These are phyloP conservation scores for Psococerastis gibbosa DNA, from an alignment of 2,888 invertebrate species.

Conservation along the genomic window DNA sequence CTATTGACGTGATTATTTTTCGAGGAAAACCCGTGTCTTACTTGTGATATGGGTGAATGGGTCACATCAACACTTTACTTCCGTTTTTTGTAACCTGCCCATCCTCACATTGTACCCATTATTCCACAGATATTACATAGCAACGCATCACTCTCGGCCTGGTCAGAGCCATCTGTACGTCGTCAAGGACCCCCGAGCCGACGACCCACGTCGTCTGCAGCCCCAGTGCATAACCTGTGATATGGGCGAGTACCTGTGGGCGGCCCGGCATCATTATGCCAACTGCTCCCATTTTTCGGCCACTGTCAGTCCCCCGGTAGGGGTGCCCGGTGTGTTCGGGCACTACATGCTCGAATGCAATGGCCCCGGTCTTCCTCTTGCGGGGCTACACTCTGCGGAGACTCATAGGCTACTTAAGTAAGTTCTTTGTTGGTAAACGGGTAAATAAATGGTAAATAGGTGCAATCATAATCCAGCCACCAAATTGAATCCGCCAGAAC, in stretches of 20 bases:
- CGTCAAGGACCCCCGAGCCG: slow-evolving; percentile 53
- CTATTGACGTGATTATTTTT: too few species aligned
- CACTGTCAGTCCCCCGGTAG: slow-evolving; percentile 32
- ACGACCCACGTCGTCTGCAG: slow-evolving; percentile 45
- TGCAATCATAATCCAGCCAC: too few species aligned
- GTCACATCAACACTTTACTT: too few species aligned
- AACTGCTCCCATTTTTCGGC: slow-evolving; percentile 79
- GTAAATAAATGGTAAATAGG: too few species aligned
- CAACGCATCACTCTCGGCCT: slow-evolving; percentile 63
- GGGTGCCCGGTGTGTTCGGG: slow-evolving; percentile 10
- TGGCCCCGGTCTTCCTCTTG: slow-evolving; percentile 79
- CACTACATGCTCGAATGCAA: slow-evolving; percentile 71
- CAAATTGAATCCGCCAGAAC: too few species aligned
- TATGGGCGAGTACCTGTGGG: slow-evolving; percentile 51
- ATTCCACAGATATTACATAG: slow-evolving; percentile 33
- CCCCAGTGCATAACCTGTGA: slow-evolving; percentile 79
- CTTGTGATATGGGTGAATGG: too few species aligned
- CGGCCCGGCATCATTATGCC: slow-evolving; percentile 57
- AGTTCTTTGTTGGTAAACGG: neutral
- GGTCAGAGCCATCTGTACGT: slow-evolving; percentile 79
- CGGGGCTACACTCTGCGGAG: slow-evolving; percentile 54
- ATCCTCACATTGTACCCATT: too few species aligned
- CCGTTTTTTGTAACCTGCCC: too few species aligned
- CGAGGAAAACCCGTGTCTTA: too few species aligned
- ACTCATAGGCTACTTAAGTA: slow-evolving; percentile 46